Evolutionary conservation across 2,797 vertebrate genomes (phyloP).

Genomic region (Pseudomugil tenellus): DNA sequence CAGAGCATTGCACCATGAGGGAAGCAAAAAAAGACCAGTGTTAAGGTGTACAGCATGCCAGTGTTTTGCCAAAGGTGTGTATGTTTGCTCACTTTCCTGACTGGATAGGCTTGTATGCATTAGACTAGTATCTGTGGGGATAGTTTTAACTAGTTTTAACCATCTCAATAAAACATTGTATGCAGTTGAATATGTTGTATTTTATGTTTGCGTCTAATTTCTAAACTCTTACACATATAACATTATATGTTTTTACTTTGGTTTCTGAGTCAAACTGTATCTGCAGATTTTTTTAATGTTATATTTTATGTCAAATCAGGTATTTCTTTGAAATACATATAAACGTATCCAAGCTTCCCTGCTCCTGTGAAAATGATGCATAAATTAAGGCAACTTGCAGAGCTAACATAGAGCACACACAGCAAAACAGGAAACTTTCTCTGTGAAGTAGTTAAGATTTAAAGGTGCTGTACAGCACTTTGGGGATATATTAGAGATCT

Average conservation of each 20-base stretch:
- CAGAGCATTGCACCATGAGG: conserved; percentile 26
- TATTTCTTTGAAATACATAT: no score
- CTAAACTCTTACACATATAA: not conserved
- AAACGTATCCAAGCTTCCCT: no score
- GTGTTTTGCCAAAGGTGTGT: conserved; percentile 46
- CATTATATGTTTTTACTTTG: no score
- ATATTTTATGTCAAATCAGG: not conserved
- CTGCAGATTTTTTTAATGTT: not conserved
- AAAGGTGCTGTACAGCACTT: no score
- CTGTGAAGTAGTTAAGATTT: no score
- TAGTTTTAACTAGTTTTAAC: conserved; percentile 4
- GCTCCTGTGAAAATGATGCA: no score
- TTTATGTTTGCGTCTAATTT: not conserved
- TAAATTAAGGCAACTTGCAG: no score
- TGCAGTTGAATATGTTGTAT: not conserved
- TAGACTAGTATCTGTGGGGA: conserved; percentile 6
- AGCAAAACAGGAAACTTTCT: no score
- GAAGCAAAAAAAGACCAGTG: conserved; percentile 35
- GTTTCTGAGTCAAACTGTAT: no score
- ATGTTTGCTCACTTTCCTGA: conserved; percentile 49
- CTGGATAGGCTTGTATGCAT: conserved; percentile 11
- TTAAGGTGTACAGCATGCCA: no score
- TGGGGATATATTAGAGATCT: no score
- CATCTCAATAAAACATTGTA: conserved; percentile 1
- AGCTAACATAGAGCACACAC: no score